Percentiles rank a stretch among this genome's conserved stretches.
Conservation (phyloP, 2,113 vertebrate species). For the Gorsachius goisagi region DNA sequence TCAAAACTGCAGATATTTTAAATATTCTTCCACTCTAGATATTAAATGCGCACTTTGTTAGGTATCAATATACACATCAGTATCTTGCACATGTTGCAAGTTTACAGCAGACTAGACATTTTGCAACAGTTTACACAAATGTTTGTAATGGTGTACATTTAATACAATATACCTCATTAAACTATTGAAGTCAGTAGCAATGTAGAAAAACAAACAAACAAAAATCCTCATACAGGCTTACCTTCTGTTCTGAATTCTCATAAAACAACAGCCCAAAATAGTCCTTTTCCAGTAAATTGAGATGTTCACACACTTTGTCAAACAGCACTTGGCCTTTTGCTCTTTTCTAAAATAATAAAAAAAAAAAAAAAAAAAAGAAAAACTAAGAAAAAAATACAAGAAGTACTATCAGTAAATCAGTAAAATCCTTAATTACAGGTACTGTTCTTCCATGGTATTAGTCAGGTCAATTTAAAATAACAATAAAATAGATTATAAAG, state of each 20-base stretch:
- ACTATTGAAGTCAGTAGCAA: neutral
- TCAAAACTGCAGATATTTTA: neutral
- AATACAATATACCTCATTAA: neutral
- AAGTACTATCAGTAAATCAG: neutral
- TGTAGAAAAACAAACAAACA: neutral
- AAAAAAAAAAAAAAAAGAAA: neutral
- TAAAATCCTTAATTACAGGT: neutral
- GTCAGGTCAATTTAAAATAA: neutral
- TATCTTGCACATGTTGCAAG: neutral
- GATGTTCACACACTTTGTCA: slow-evolving; percentile 83
- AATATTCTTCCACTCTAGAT: neutral
- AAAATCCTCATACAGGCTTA: slow-evolving; percentile 37
- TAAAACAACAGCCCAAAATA: slow-evolving; percentile 83
- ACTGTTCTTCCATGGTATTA: fast-evolving
- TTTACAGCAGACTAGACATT: neutral
- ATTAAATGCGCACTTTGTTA: neutral
- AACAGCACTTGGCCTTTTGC: slow-evolving; percentile 82
- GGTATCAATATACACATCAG: neutral
- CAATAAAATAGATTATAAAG: neutral
- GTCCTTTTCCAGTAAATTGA: slow-evolving; percentile 88
- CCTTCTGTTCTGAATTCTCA: slow-evolving; percentile 82
- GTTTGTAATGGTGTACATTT: neutral
- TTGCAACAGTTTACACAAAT: neutral
- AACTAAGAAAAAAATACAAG: neutral
- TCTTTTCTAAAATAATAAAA: slow-evolving; percentile 77